Conservation (phyloP, 2,797 vertebrate species). For the Onychomys arenicola region DNA sequence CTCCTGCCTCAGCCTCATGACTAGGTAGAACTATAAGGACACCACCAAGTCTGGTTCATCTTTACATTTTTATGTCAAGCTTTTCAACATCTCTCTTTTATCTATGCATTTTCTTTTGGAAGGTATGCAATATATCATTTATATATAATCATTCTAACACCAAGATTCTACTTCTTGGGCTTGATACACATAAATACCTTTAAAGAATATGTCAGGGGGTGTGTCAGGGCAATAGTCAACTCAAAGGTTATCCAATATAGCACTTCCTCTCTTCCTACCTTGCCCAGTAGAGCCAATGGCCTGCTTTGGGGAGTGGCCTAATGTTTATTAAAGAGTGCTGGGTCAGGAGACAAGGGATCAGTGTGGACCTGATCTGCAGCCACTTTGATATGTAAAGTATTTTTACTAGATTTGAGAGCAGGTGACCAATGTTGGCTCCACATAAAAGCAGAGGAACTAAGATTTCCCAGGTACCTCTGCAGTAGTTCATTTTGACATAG, state of each 20-base stretch:
- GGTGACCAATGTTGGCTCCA: not conserved
- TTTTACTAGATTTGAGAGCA: not conserved
- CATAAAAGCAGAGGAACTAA: not conserved
- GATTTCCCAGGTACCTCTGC: not conserved
- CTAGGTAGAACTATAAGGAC: not conserved
- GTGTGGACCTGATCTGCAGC: not conserved
- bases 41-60: too few relatives aligned
- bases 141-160: not conserved
- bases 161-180: not conserved
- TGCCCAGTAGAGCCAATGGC: too few relatives aligned
- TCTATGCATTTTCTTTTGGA: not conserved
- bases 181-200: not conserved
- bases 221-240: not conserved
- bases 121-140: not conserved
- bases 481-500: not conserved
- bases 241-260: not conserved
- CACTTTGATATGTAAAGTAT: not conserved
- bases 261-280: not conserved
- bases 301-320: not conserved
- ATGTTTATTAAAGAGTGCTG: not conserved
- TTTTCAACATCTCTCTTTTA: not conserved
- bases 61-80: not conserved
- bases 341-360: too few relatives aligned
- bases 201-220: not conserved
- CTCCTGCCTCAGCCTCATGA: not conserved